Conservation (phyloP, 2,113 vertebrate genomes). For the Tenebrosternarchus preto region DNA sequence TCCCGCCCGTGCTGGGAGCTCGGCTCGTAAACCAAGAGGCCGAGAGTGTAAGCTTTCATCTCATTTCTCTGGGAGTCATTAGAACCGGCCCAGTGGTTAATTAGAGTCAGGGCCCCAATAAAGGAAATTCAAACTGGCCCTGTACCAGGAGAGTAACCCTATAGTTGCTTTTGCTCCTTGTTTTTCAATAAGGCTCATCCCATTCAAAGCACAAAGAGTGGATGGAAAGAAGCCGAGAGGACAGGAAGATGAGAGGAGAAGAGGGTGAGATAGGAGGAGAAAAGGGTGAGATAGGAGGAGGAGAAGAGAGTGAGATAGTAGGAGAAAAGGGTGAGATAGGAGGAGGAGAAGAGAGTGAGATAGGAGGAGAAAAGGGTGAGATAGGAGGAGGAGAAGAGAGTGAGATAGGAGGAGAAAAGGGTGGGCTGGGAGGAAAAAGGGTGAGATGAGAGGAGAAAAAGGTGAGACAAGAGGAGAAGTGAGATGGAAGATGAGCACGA, state of each 20-base stretch:
- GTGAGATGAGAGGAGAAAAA: conserved; percentile 22
- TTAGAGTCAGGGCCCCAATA: conserved; percentile 52
- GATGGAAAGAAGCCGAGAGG: conserved; percentile 37
- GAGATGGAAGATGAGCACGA: conserved; percentile 37
- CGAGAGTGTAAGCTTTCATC: conserved; percentile 51
- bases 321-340: conserved; percentile 25
- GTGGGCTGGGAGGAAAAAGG: conserved; percentile 15
- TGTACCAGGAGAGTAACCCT: conserved; percentile 49
- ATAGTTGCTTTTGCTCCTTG: conserved; percentile 41
- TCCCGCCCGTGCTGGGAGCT: conserved; percentile 16
- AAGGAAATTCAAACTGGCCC: conserved; percentile 54
- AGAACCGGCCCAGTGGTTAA: conserved; percentile 44
- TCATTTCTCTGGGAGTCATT: conserved; percentile 53
- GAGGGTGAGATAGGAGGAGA: conserved; percentile 1
- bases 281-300: conserved; percentile 31
- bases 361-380: conserved; percentile 13
- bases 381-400: conserved; percentile 30
- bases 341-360: conserved; percentile 3
- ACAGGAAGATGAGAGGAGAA: conserved; percentile 20
- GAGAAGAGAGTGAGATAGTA: conserved; percentile 33
- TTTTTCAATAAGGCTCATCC: conserved; percentile 50
- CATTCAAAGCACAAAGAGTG: conserved; percentile 28
- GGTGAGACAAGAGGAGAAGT: conserved; percentile 8
- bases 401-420: conserved; percentile 42
- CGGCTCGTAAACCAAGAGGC: conserved; percentile 54